These are phyloP conservation scores for Anthrax anthrax DNA, from an alignment of 2,888 invertebrate species.

Conservation along the genomic window DNA sequence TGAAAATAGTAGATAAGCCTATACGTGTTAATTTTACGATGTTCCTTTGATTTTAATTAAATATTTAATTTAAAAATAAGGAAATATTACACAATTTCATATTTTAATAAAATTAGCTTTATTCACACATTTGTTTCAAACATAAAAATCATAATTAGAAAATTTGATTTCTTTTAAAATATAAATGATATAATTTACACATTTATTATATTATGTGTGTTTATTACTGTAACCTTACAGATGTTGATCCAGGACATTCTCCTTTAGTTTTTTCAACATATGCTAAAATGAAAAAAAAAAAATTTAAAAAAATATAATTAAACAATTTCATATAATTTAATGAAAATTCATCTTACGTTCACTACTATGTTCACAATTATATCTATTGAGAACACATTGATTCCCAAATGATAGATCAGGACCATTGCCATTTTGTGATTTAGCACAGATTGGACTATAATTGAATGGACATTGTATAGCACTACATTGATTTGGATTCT, in stretches of 20 bases:
- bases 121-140: too few relatives aligned
- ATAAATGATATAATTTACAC: too few relatives aligned
- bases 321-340: background rate
- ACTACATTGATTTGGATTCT: background rate
- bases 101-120: too few relatives aligned
- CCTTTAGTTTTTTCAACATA: constrained; percentile 23
- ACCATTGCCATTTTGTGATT: constrained; percentile 4
- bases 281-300: constrained; percentile 14
- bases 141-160: too few relatives aligned
- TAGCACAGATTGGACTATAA: constrained; percentile 19
- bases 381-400: constrained; percentile 27
- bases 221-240: constrained; percentile 27
- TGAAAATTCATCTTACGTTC: constrained; percentile 21
- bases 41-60: too few relatives aligned
- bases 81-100: too few relatives aligned
- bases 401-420: constrained; percentile 25
- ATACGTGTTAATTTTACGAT: too few relatives aligned
- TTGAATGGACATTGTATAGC: constrained; percentile 17
- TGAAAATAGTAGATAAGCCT: too few relatives aligned
- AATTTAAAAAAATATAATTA: background rate
- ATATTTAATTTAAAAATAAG: too few relatives aligned
- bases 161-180: too few relatives aligned
- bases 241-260: constrained; percentile 29
- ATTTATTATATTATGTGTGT: too few relatives aligned
- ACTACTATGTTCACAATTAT: constrained; percentile 29